Evolutionary conservation across 2,888 invertebrate species (phyloP).

Genomic region (Caenorhabditis afra): DNA sequence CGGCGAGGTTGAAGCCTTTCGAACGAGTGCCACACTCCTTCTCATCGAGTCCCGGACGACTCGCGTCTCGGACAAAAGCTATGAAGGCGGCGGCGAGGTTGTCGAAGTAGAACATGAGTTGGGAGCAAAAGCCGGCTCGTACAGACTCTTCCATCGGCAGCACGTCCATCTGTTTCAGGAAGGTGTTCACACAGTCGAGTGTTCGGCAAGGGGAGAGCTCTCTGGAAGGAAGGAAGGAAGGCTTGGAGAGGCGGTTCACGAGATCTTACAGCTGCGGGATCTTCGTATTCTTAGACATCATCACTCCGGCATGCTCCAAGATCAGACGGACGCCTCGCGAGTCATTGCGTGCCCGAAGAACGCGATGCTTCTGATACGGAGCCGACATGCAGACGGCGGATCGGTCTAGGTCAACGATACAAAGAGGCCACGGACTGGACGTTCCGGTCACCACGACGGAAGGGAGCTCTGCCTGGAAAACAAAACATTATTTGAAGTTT

Average conservation of each 20-base stretch:
- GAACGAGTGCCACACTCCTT: conserved; percentile 65
- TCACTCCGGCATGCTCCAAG: conserved; percentile 59
- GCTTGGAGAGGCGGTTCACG: background rate
- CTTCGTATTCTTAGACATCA: conserved; percentile 49
- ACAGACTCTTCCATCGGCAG: conserved; percentile 71
- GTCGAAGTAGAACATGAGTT: conserved; percentile 73
- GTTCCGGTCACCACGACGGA: conserved; percentile 61
- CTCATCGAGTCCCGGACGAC: conserved; percentile 62
- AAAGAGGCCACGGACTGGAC: conserved; percentile 72
- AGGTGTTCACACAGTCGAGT: conserved; percentile 63
- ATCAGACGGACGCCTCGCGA: conserved; percentile 58
- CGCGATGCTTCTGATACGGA: conserved; percentile 63
- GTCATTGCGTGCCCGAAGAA: conserved; percentile 59
- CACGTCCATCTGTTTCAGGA: conserved; percentile 68
- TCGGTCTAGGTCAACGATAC: conserved; percentile 76
- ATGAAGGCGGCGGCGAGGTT: conserved; percentile 73
- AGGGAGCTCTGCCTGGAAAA: conserved; percentile 65
- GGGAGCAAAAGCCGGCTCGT: conserved; percentile 71
- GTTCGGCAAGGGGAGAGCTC: conserved; percentile 63
- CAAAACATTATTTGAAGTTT: background rate
- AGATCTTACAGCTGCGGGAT: conserved; percentile 44
- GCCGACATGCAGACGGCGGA: conserved; percentile 73
- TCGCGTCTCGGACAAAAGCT: conserved; percentile 67
- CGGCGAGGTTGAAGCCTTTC: conserved; percentile 61
- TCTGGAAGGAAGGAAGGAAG: conserved; percentile 42